Evolutionary conservation across 2,797 vertebrate species (phyloP), one percentile per base, ranked within the genome.

Genomic region (Bovichtus diacanthus): DNA sequence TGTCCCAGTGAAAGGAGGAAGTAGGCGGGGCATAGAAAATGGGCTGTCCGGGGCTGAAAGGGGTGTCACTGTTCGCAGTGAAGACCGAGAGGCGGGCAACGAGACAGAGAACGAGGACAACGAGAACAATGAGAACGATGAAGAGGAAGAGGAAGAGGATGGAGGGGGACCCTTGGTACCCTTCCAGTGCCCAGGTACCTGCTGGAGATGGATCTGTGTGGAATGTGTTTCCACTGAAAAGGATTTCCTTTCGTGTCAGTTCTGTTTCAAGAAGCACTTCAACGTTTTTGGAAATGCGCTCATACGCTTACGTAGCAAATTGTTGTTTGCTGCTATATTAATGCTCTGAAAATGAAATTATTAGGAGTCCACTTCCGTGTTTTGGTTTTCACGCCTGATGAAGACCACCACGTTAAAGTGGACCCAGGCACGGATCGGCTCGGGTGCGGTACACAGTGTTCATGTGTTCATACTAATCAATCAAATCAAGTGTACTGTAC

Each of bases 61-160:
- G 34, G 93, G 93, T 0, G 38, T 92, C 50, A 95, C 93, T 0
- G 87, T 90, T 61, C 91, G 83, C 0, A 91, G 85, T 16, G 92
- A 93, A 13, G 95, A 96, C 0, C 90, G 92, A 0, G 97, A 96
- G 83, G 90, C 93, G 0, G 94, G 95, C 18, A 95, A 95, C 0
- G 96, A 98, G 87, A 97, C 95, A 0, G 97, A 98, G 87, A 97
- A 96, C 0, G 97, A 98, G 70, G 91, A 91, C 80, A 97, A 97
- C 0, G 96, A 99, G 60, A 96, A 98, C 74, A 96, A 97, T 0
- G 95, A 98, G 81, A 96, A 98, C 53, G 95, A 98, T 0, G 96
- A 97, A 4, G 96, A 97, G 10, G 96, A 97, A 27, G 96, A 96
- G 16, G 96, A 96, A 44, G 96, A 96, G 1, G 94, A 94, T 0